Percentiles rank a stretch among this genome's conserved stretches.
Evolutionary conservation across 2,888 invertebrate species (phyloP).

Genomic region (Cheilosia grossa): DNA sequence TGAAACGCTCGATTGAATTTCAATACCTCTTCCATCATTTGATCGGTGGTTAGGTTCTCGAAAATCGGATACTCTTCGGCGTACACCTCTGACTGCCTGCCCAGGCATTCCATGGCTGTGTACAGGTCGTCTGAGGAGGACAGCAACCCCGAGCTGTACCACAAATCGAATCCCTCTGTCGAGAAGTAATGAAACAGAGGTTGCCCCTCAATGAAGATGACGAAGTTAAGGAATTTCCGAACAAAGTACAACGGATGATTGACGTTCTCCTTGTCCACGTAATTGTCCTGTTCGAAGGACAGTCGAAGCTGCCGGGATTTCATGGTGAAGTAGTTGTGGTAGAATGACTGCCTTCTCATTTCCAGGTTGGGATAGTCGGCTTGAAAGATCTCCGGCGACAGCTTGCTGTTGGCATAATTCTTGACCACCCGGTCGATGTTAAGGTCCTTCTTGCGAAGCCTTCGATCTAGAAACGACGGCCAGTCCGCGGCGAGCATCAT

Average conservation of each 20-base stretch:
- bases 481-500: constrained; percentile 77
- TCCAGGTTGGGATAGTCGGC: constrained; percentile 63
- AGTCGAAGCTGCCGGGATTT: constrained; percentile 70
- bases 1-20: constrained; percentile 79
- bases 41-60: constrained; percentile 72
- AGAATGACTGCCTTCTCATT: constrained; percentile 39
- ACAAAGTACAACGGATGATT: constrained; percentile 79
- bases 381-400: constrained; percentile 76
- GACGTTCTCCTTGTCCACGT: constrained; percentile 79
- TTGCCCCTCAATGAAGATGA: constrained; percentile 77
- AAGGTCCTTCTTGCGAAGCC: constrained; percentile 78
- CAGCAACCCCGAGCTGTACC: constrained; percentile 78
- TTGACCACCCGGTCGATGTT: constrained; percentile 78
- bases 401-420: constrained; percentile 77
- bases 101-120: constrained; percentile 80
- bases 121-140: constrained; percentile 79
- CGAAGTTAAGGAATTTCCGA: constrained; percentile 79
- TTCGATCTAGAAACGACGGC: constrained; percentile 77
- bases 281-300: constrained; percentile 76
- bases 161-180: constrained; percentile 79
- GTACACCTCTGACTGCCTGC: constrained; percentile 77
- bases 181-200: constrained; percentile 81
- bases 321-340: constrained; percentile 49
- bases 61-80: constrained; percentile 75
- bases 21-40: constrained; percentile 77